Percentiles rank a stretch among this genome's conserved stretches.
Conservation (phyloP, 2,888 invertebrate genomes). For the Strigamia maritima region DNA sequence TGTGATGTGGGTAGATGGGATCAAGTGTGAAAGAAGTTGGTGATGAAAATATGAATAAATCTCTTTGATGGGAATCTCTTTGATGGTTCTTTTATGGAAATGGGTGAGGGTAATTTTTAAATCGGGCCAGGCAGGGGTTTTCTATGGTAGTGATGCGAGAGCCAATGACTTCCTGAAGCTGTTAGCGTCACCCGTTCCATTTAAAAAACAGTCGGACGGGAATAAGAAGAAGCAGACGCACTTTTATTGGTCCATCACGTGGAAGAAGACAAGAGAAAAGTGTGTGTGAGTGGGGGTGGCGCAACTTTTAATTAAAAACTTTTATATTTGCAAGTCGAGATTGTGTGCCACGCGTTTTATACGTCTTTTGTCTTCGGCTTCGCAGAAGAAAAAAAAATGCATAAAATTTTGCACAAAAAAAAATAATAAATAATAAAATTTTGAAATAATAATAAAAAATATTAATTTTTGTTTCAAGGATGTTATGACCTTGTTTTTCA, state of each 20-base stretch:
- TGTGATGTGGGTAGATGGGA: not conserved
- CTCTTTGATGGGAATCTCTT: not conserved
- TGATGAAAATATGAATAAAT: not conserved
- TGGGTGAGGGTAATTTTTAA: not conserved
- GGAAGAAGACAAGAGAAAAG: not conserved
- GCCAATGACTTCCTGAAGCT: slow-evolving; percentile 33
- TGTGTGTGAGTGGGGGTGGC: not conserved
- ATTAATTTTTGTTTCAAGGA: too few species aligned
- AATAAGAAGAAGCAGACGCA: not conserved
- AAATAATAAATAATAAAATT: too few species aligned
- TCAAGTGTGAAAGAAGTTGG: not conserved
- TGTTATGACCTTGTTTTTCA: too few species aligned
- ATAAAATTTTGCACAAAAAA: too few species aligned
- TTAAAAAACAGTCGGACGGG: slow-evolving; percentile 31
- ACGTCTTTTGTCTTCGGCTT: not conserved
- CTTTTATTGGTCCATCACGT: not conserved
- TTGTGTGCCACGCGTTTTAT: not conserved
- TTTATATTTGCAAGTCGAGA: slow-evolving; percentile 12
- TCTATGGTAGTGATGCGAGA: not conserved
- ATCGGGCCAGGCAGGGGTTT: not conserved
- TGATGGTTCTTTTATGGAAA: not conserved
- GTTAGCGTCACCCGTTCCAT: slow-evolving; percentile 29
- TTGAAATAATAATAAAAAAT: too few species aligned
- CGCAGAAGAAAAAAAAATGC: too few species aligned
- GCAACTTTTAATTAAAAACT: slow-evolving; percentile 35